A percentile compares a stretch with the other conserved stretches of the same genome.
These are phyloP conservation scores for Melangyna quadrimaculata DNA, from an alignment of 2,888 invertebrate species.

Conservation along the genomic window DNA sequence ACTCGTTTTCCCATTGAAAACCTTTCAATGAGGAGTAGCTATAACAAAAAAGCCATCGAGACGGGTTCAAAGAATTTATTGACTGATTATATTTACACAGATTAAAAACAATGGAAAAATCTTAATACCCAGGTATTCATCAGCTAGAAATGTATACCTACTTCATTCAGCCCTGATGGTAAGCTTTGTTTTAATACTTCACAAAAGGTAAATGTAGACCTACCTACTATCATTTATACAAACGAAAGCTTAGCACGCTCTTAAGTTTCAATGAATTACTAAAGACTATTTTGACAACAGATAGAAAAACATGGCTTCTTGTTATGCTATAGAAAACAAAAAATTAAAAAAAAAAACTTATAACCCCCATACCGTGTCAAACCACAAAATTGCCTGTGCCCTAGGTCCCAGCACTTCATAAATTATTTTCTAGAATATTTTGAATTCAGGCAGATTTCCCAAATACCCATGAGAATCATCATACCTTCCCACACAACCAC, in stretches of 20 bases:
- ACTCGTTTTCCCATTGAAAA: background rate
- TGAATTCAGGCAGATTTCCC: constrained; percentile 64
- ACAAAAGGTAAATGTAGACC: background rate
- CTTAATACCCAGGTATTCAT: too few species aligned
- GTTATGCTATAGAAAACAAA: background rate
- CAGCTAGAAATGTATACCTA: too few species aligned
- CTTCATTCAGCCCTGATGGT: too few species aligned
- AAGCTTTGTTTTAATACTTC: background rate
- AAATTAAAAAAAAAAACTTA: background rate
- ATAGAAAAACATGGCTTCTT: constrained; percentile 24
- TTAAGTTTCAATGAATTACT: constrained; percentile 28
- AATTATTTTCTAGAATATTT: constrained; percentile 67
- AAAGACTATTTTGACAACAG: constrained; percentile 15
- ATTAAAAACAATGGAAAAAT: background rate
- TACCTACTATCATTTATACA: too few species aligned
- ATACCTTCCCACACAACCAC: background rate
- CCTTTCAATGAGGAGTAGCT: too few species aligned
- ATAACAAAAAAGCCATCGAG: background rate
- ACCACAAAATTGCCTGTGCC: constrained; percentile 51
- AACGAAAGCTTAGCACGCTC: constrained; percentile 35
- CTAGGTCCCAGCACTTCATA: constrained; percentile 61
- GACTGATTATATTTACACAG: background rate
- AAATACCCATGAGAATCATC: constrained; percentile 1
- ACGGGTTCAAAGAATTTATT: background rate
- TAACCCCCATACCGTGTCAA: constrained; percentile 18